Evolutionary conservation across 2,888 invertebrate species (phyloP), one percentile per base, ranked within the genome.

Genomic region (Acrobasis repandana): DNA sequence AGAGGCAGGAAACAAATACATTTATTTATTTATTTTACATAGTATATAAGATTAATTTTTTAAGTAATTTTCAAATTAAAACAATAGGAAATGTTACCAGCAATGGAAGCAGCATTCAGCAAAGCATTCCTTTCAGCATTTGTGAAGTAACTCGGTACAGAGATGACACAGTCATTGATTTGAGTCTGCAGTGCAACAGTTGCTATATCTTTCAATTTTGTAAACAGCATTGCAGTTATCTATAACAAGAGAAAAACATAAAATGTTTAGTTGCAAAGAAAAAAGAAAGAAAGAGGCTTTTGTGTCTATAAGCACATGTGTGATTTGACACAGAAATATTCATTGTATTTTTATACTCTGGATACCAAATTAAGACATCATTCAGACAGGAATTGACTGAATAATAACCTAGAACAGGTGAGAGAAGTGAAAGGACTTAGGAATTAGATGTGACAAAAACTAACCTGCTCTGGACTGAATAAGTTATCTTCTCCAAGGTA

Each of bases 201-300:
- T 33, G 99, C 97, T 67, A 95, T 96, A 75, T 98, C 97, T 89
- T 98, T 99, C 67, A 99, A 92, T 90, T 99, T 99, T 43, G 98
- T 98, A 71, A 99, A 95, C 68, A 99, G 93, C 97, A 99, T 99
- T 15, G 98, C 98, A 51, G 98, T 95, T 72, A 99, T 94, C 93
- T 92, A 78, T 62, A 78, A 77, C 65, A 63, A 34, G n/a, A 57
- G 15, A 36, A 11, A 18, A 49, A 11, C 5, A 48, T 20, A 54
- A 46, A 15, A 18, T 11, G 18, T 10, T 38, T 38, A 38, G n/a
- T n/a, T n/a, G n/a, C n/a, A n/a, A n/a, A n/a, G n/a, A n/a, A n/a
- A n/a, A n/a, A n/a, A n/a, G n/a, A n/a, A n/a, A n/a, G n/a, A n/a
- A n/a, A n/a, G n/a, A 20, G 20, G 20, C 20, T 20, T 4, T 20